phyloP scores from a whole-genome alignment of 2,113 vertebrate genomes.

The Clarias batrachus region DNA sequence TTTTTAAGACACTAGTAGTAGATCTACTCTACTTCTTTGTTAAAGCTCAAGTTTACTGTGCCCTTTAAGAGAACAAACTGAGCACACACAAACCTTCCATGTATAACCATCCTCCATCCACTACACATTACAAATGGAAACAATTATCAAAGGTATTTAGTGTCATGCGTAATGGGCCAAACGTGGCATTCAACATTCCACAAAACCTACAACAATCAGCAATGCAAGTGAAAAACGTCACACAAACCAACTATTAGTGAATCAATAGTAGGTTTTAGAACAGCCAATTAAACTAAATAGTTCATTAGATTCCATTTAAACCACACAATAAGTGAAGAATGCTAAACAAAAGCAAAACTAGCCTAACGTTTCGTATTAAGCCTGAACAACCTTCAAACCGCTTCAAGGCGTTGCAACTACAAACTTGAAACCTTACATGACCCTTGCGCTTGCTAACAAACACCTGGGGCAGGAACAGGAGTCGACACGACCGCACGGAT shows the following conservation, averaged over 20 bases:
- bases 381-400: neutral
- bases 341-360: neutral
- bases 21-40: neutral
- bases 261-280: neutral
- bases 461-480: conserved; percentile 21
- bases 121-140: neutral
- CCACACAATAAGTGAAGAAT: neutral
- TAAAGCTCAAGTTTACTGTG: neutral
- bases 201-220: neutral
- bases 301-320: neutral
- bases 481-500: neutral
- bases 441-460: conserved; percentile 14
- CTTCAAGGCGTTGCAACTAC: neutral
- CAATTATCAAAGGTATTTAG: neutral
- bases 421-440: conserved; percentile 7
- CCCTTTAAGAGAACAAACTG: neutral
- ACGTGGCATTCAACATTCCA: neutral
- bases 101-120: neutral
- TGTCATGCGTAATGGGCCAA: neutral
- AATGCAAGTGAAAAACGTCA: neutral
- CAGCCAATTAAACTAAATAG: neutral
- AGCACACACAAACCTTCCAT: neutral
- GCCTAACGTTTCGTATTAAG: neutral
- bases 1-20: neutral
- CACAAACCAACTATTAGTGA: neutral